Evolutionary conservation across 23 tunicate species (phyloP).

Genomic region (Botrylloides violaceus): DNA sequence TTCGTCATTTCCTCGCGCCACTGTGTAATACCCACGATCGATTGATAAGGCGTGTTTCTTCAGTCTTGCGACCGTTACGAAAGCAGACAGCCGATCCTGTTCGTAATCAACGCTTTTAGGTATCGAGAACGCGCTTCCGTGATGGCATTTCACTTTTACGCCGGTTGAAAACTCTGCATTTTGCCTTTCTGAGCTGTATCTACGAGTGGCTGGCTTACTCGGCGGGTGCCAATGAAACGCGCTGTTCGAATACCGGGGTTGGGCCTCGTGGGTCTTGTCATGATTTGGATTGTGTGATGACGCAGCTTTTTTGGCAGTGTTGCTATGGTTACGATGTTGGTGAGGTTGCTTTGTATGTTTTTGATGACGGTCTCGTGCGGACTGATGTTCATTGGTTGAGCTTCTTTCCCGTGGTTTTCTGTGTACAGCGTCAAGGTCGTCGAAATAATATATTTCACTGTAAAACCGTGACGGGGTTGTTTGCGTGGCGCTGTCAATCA

Average conservation of each 20-base stretch:
- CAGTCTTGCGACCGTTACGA: slow-evolving; percentile 1
- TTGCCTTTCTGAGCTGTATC: background rate
- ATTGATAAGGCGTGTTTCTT: background rate
- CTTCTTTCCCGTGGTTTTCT: slow-evolving; percentile 6
- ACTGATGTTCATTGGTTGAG: background rate
- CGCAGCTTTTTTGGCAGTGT: slow-evolving; percentile 4
- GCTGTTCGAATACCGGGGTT: background rate
- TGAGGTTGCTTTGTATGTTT: background rate
- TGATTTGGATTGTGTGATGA: background rate
- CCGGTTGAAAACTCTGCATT: background rate
- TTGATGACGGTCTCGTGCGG: background rate
- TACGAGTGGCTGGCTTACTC: background rate
- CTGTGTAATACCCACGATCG: slow-evolving; percentile 5
- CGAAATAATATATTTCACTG: background rate
- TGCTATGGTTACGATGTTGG: background rate
- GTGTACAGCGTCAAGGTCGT: slow-evolving; percentile 1
- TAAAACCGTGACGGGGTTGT: background rate
- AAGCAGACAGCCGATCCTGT: background rate
- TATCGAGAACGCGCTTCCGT: background rate
- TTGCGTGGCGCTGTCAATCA: slow-evolving; percentile 10
- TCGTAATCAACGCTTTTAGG: background rate
- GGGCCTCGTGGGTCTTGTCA: background rate
- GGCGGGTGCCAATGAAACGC: background rate
- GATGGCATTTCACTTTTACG: background rate
- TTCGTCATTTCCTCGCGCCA: background rate